Evolutionary conservation across 2,888 invertebrate genomes (phyloP), one percentile per base, ranked within the genome.

Genomic region (Suillia variegata): DNA sequence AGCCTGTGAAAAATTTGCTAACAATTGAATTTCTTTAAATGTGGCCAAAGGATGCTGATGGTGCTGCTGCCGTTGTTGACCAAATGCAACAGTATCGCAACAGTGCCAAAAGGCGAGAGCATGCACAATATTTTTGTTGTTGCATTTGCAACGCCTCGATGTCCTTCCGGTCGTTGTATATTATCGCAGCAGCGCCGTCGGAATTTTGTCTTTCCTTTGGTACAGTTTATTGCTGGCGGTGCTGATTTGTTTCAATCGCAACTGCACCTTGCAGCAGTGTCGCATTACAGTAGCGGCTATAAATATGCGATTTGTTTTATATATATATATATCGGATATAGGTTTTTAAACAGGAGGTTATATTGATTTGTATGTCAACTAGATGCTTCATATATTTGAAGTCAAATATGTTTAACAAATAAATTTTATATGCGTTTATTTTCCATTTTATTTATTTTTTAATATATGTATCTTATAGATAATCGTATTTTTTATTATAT

Each of bases 131-230:
- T 38, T 31, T 8, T 8, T n/a, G 4, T 12, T 38, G n/a, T 38
- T 38, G 13, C 13, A 8, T 13, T 38, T 38, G 38, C 38, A 38
- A 38, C 38, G 38, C 38, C 38, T 38, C n/a, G 38, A 72, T 74
- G 72, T 74, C 67, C 75, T 73, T 72, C 73, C 75, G 72, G 72
- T 71, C 72, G 70, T 72, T 72, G n/a, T n/a, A n/a, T 73, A 72
- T 72, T 73, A 73, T 67, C 59, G 63, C 66, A 13, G 38, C n/a
- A 13, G 38, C n/a, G 13, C 38, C 12, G n/a, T 13, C n/a, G 38
- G 12, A 38, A 4, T 38, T 13, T 38, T n/a, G 10, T 38, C 38
- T 3, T 38, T 38, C 26, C 26, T 10, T 26, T 26, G 26, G n/a
- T n/a, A n/a, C n/a, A n/a, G n/a, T 26, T 26, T 26, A 13, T 13